Evolutionary conservation across 2,888 invertebrate species (phyloP).

Genomic region (Limnephilus lunatus): DNA sequence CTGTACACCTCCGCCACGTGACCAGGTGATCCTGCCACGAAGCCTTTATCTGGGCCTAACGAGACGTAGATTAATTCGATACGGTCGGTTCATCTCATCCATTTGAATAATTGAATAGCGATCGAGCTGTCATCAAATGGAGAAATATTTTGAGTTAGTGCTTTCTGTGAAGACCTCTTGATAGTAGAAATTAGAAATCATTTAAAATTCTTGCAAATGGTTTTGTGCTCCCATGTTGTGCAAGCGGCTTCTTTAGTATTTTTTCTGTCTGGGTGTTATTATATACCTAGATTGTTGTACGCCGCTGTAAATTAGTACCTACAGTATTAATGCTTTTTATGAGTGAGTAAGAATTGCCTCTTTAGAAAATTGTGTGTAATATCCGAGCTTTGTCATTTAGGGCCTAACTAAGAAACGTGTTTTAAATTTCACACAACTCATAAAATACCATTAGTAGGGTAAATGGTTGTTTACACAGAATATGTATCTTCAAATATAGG

Average conservation of each 20-base stretch:
- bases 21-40: slow-evolving; percentile 22
- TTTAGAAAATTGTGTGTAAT: too few species aligned
- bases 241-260: background rate
- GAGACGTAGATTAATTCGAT: slow-evolving; percentile 50
- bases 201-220: background rate
- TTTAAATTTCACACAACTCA: too few species aligned
- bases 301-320: background rate
- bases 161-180: slow-evolving; percentile 17
- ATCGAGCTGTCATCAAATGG: slow-evolving; percentile 30
- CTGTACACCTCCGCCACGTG: slow-evolving; percentile 37
- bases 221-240: background rate
- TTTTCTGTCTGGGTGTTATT: background rate
- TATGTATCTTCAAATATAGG: too few species aligned
- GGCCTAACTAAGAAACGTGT: too few species aligned
- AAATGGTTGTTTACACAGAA: too few species aligned
- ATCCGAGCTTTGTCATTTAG: too few species aligned
- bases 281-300: background rate
- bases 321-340: too few species aligned
- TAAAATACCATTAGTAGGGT: too few species aligned
- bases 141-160: slow-evolving; percentile 31
- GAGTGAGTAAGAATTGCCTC: too few species aligned
- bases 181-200: background rate
- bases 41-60: slow-evolving; percentile 40
- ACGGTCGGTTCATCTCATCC: slow-evolving; percentile 14
- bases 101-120: slow-evolving; percentile 30